Percentiles rank a stretch among this genome's conserved stretches.
phyloP scores from a whole-genome alignment of 2,797 vertebrate species.

The Martes flavigula region DNA sequence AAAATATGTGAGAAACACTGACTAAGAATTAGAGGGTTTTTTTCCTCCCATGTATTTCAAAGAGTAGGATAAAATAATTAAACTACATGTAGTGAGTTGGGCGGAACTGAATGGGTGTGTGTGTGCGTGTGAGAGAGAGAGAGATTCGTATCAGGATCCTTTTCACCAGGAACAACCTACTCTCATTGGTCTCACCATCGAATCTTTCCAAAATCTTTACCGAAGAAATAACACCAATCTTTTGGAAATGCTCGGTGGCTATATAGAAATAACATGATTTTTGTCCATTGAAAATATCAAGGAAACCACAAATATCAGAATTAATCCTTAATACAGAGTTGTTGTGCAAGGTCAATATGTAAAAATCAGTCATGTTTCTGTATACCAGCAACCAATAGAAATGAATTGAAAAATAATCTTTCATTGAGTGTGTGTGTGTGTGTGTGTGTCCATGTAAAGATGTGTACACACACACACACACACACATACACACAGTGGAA shows the following conservation, averaged over 20 bases:
- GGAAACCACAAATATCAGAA: background rate
- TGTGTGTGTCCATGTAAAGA: too few species aligned
- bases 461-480: too few species aligned
- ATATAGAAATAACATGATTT: background rate
- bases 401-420: background rate
- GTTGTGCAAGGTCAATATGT: background rate
- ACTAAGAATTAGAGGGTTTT: background rate
- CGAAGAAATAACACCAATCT: background rate
- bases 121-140: background rate
- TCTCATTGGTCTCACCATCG: rapidly evolving
- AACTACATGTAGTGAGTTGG: background rate
- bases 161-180: background rate
- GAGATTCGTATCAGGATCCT: background rate
- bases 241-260: background rate
- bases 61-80: background rate
- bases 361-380: background rate
- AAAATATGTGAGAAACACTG: background rate
- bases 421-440: background rate
- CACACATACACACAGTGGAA: too few species aligned
- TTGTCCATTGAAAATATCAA: background rate
- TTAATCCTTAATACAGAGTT: background rate
- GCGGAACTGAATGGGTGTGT: background rate
- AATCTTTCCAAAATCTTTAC: background rate
- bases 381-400: background rate
- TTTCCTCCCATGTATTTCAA: background rate